Conservation (phyloP, 2,888 invertebrate genomes). For the Sinelater perroti region DNA sequence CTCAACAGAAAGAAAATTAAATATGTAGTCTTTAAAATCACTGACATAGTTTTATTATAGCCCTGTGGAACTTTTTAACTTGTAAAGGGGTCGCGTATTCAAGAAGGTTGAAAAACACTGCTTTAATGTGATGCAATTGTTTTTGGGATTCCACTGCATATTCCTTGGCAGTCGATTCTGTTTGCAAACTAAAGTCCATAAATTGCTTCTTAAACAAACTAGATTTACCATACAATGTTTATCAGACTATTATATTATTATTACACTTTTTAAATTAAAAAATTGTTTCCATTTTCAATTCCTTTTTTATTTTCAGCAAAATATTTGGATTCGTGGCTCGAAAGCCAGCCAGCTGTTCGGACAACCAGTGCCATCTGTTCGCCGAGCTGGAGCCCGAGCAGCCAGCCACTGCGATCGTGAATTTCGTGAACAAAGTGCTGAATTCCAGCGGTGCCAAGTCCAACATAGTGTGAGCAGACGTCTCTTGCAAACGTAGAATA, state of each 20-base stretch:
- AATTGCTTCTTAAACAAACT: too few relatives aligned
- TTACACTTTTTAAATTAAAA: too few relatives aligned
- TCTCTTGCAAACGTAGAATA: background rate
- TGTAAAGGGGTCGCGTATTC: too few relatives aligned
- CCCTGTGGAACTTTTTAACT: too few relatives aligned
- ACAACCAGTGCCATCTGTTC: slow-evolving; percentile 98
- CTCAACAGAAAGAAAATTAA: too few relatives aligned
- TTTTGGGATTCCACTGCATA: too few relatives aligned
- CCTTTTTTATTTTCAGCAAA: slow-evolving; percentile 67
- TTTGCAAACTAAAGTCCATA: too few relatives aligned
- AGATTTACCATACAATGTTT: background rate
- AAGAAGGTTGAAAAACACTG: too few relatives aligned
- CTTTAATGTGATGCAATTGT: too few relatives aligned
- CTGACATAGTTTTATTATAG: too few relatives aligned
- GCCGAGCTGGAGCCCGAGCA: slow-evolving; percentile 93
- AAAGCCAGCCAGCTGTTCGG: slow-evolving; percentile 81
- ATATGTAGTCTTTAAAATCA: too few relatives aligned
- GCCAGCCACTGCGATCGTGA: slow-evolving; percentile 95
- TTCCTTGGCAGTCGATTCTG: too few relatives aligned
- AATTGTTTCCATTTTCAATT: background rate
- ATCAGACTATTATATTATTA: background rate
- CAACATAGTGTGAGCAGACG: slow-evolving; percentile 28
- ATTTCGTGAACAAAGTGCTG: slow-evolving; percentile 84
- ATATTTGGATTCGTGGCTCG: slow-evolving; percentile 97
- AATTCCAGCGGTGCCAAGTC: slow-evolving; percentile 63